Evolutionary conservation across 1,140 invertebrate genomes (phyloP).

Genomic region (Megathymus violae): DNA sequence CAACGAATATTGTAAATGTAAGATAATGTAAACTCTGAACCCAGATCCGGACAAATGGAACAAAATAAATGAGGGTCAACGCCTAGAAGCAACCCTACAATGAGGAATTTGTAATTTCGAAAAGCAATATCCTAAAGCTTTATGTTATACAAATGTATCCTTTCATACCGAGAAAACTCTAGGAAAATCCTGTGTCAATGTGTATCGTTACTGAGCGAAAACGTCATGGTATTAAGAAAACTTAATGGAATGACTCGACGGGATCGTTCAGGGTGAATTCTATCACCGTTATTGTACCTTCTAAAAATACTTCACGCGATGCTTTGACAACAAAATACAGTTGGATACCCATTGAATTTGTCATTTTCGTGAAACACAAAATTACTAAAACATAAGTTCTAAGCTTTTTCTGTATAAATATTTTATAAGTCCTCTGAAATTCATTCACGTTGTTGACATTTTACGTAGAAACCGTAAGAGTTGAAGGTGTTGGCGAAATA

Average conservation of each 20-base stretch:
- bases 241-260: slow-evolving; percentile 21
- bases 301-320: neutral
- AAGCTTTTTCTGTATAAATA: neutral
- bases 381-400: neutral
- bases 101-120: slow-evolving; percentile 21
- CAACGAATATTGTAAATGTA: too few relatives aligned
- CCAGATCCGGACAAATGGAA: neutral
- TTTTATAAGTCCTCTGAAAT: neutral
- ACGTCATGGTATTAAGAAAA: slow-evolving; percentile 23
- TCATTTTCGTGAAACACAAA: neutral
- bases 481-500: too few relatives aligned
- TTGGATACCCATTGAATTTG: neutral
- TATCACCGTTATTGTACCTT: slow-evolving; percentile 6
- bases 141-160: slow-evolving; percentile 20
- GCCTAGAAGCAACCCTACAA: neutral
- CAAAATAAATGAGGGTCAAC: neutral
- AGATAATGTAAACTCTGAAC: too few relatives aligned
- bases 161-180: slow-evolving; percentile 22
- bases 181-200: slow-evolving; percentile 10
- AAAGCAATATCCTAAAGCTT: slow-evolving; percentile 23
- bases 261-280: slow-evolving; percentile 16
- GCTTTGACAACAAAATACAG: neutral
- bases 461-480: too few relatives aligned
- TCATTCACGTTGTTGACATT: too few relatives aligned
- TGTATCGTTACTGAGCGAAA: slow-evolving; percentile 14